Percentiles rank a stretch among this genome's conserved stretches.
These are phyloP conservation scores for Strix occidentalis DNA, from an alignment of 2,797 vertebrate species.

Conservation along the genomic window DNA sequence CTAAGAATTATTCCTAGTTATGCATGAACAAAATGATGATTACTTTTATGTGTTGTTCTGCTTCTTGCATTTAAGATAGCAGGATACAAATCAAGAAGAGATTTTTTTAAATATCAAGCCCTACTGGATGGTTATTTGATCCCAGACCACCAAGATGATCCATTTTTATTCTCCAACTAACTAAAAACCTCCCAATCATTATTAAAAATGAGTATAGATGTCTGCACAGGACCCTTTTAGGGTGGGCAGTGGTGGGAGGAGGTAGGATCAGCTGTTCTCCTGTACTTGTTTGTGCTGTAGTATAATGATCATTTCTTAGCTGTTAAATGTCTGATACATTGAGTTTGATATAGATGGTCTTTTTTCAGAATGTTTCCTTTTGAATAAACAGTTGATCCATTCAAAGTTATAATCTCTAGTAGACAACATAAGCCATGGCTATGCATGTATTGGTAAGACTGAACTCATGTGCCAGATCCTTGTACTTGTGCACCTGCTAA, in stretches of 20 bases:
- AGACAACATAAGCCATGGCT: background rate
- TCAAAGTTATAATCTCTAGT: background rate
- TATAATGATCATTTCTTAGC: background rate
- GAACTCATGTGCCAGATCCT: background rate
- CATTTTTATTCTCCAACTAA: background rate
- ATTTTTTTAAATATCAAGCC: background rate
- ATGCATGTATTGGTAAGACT: background rate
- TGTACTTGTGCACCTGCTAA: background rate
- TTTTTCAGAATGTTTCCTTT: background rate
- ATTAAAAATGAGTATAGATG: background rate
- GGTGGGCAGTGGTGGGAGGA: background rate
- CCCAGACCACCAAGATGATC: background rate
- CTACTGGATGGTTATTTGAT: background rate
- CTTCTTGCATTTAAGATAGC: background rate
- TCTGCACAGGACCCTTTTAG: background rate
- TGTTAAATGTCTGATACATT: background rate
- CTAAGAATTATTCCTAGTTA: background rate
- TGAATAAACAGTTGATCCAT: background rate
- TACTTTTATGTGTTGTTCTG: background rate
- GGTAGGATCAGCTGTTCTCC: background rate
- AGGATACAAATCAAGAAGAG: background rate
- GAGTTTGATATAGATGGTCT: background rate
- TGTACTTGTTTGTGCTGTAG: background rate
- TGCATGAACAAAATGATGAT: background rate
- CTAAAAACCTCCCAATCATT: background rate